Evolutionary conservation across 2,113 vertebrate species (phyloP).

Genomic region (Hassar affinis): DNA sequence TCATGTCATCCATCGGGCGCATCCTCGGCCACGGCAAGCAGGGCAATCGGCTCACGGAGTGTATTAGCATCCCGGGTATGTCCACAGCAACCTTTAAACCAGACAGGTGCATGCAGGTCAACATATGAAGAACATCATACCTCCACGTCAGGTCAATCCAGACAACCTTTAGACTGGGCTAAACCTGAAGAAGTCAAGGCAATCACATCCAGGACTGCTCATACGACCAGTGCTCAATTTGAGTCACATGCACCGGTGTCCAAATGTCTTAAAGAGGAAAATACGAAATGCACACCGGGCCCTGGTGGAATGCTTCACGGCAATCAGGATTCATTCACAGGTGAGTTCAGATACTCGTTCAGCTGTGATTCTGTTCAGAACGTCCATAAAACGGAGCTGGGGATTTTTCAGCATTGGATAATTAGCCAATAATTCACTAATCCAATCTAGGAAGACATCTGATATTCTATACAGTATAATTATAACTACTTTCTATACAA

Average conservation of each 20-base stretch:
- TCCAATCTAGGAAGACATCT: background rate
- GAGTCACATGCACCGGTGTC: constrained; percentile 9
- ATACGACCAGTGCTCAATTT: background rate
- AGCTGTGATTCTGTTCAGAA: background rate
- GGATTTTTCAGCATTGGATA: background rate
- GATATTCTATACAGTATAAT: background rate
- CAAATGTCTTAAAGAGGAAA: constrained; percentile 38
- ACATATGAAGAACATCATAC: constrained; percentile 7
- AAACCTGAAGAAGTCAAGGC: background rate
- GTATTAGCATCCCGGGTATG: constrained; percentile 18
- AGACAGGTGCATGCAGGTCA: constrained; percentile 16
- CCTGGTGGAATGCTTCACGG: background rate
- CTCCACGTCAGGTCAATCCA: constrained; percentile 6
- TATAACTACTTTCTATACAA: background rate
- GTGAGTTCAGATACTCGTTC: constrained; percentile 16
- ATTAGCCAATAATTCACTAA: background rate
- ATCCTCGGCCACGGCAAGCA: constrained; percentile 2
- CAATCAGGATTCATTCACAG: constrained; percentile 27
- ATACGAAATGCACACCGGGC: constrained; percentile 13
- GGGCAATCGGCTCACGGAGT: constrained; percentile 32
- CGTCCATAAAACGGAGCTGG: background rate
- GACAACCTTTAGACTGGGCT: background rate
- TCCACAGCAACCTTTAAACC: constrained; percentile 49
- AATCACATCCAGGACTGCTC: constrained; percentile 16
- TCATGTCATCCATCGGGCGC: constrained; percentile 2